Evolutionary conservation across 1,140 invertebrate species (phyloP).

Genomic region (Eurosta solidaginis): DNA sequence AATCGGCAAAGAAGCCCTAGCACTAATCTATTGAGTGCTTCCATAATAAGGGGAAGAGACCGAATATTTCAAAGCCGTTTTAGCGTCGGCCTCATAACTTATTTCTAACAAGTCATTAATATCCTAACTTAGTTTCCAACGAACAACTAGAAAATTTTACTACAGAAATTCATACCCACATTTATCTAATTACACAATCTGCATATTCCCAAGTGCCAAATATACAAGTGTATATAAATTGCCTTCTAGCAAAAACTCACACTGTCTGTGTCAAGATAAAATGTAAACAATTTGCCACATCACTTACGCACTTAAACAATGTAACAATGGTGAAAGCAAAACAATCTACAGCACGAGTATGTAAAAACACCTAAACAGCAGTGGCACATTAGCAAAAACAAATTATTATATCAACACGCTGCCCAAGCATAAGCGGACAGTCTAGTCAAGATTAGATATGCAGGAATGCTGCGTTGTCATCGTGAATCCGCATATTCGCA

Average conservation of each 20-base stretch:
- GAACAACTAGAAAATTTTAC: background rate
- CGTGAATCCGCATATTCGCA: slow-evolving; percentile 16
- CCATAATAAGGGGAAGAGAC: too few species aligned
- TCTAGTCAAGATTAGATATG: background rate
- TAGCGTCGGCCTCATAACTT: too few species aligned
- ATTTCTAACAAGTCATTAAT: too few species aligned
- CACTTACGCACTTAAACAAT: background rate
- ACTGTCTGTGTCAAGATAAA: slow-evolving; percentile 28
- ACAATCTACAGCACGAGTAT: background rate
- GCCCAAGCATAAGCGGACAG: background rate
- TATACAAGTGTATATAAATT: background rate
- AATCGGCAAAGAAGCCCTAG: too few species aligned
- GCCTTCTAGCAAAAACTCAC: slow-evolving; percentile 1
- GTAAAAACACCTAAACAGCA: background rate
- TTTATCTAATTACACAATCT: background rate
- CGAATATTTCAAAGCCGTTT: too few species aligned
- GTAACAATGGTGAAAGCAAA: background rate
- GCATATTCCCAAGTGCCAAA: background rate
- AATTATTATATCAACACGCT: slow-evolving; percentile 28
- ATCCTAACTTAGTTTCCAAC: slow-evolving; percentile 11
- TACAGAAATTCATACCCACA: too few species aligned
- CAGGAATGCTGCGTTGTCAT: slow-evolving; percentile 4
- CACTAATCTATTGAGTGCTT: too few species aligned
- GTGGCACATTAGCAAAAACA: slow-evolving; percentile 7
- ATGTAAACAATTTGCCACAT: slow-evolving; percentile 26